Evolutionary conservation across 2,888 invertebrate species (phyloP).

Genomic region (Leucania comma): DNA sequence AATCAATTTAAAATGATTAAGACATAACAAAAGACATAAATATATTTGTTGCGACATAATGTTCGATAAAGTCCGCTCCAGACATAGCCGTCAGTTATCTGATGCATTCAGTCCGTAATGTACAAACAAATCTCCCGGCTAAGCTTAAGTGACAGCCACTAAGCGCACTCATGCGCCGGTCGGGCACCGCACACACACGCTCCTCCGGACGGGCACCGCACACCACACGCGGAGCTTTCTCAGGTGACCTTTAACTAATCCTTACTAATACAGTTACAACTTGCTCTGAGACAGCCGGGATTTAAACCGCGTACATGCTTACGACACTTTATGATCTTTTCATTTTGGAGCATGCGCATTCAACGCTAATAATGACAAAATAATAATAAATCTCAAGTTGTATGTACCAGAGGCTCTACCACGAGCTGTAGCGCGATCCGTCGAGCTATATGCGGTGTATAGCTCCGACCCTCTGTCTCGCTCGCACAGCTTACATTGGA

Average conservation of each 20-base stretch:
- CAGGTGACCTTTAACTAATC: conserved; percentile 50
- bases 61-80: conserved; percentile 29
- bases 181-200: background rate
- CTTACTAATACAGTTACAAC: conserved; percentile 47
- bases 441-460: too few species aligned
- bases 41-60: conserved; percentile 41
- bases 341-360: background rate
- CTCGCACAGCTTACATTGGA: too few species aligned
- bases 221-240: conserved; percentile 25
- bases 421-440: too few species aligned
- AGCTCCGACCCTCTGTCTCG: too few species aligned
- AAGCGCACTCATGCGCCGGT: background rate
- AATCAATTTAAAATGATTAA: conserved; percentile 5
- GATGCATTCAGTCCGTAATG: conserved; percentile 37
- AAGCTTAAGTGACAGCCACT: conserved; percentile 58
- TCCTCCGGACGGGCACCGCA: background rate
- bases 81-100: conserved; percentile 36
- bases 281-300: conserved; percentile 2
- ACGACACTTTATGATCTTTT: conserved; percentile 10
- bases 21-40: conserved; percentile 33
- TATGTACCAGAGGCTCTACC: background rate
- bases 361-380: background rate
- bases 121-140: conserved; percentile 45
- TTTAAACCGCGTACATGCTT: background rate
- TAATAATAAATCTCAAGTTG: background rate